Percentiles rank a stretch among this genome's conserved stretches.
These are phyloP conservation scores for Oophaga sylvatica DNA, from an alignment of 2,797 vertebrate species.

Conservation along the genomic window DNA sequence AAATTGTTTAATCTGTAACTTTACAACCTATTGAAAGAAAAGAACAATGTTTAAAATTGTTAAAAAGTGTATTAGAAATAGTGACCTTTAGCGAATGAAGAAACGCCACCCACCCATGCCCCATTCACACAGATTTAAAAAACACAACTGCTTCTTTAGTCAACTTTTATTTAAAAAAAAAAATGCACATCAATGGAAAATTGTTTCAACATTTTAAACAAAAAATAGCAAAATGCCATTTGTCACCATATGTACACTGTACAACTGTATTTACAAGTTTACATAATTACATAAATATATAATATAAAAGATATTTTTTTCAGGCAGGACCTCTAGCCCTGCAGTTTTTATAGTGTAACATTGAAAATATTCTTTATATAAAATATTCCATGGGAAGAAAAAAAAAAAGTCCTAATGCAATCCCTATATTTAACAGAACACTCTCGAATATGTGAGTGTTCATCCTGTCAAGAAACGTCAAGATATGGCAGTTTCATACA, in stretches of 20 bases:
- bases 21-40: no score
- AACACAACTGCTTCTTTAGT: not conserved
- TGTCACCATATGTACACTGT: constrained; percentile 87
- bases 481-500: constrained; percentile 74
- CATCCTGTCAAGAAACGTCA: constrained; percentile 67
- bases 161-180: constrained; percentile 69
- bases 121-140: not conserved
- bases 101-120: no score
- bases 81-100: no score
- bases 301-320: constrained; percentile 77
- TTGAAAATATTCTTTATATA: constrained; percentile 73
- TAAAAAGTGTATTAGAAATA: no score
- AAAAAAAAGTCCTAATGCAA: constrained; percentile 65
- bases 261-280: constrained; percentile 85
- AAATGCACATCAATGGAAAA: constrained; percentile 67
- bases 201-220: constrained; percentile 66
- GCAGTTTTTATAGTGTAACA: constrained; percentile 84
- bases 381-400: constrained; percentile 45
- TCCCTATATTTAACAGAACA: constrained; percentile 66
- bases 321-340: constrained; percentile 91
- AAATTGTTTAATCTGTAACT: no score
- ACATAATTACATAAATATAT: constrained; percentile 79
- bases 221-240: constrained; percentile 70
- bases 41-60: no score
- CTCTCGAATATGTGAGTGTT: constrained; percentile 59